Evolutionary conservation across 2,888 invertebrate species (phyloP).

Genomic region (Protonemura montana): DNA sequence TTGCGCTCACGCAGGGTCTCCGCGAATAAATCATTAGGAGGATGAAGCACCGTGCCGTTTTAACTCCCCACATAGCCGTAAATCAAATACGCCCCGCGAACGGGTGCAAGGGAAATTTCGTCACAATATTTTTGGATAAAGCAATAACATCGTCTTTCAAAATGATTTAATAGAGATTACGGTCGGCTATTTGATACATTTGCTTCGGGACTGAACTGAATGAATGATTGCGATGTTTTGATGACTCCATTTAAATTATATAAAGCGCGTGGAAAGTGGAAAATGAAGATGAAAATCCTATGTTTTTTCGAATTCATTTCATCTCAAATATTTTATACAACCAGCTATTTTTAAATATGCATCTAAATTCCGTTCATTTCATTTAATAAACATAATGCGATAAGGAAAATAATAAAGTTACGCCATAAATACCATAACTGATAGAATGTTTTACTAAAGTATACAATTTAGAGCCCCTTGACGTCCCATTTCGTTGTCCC

Average conservation of each 20-base stretch:
- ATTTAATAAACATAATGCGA: no score
- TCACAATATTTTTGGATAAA: constrained; percentile 39
- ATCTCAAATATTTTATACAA: no score
- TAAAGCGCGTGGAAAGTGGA: background rate
- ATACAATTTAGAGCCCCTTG: no score
- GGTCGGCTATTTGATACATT: constrained; percentile 15
- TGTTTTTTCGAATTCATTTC: background rate
- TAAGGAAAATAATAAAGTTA: no score
- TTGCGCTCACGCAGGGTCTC: constrained; percentile 28
- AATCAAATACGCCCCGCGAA: constrained; percentile 9
- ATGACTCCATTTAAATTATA: background rate
- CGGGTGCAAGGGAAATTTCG: constrained; percentile 29
- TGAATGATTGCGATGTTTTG: constrained; percentile 1
- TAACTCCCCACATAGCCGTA: constrained; percentile 25
- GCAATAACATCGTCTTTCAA: constrained; percentile 37
- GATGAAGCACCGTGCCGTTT: constrained; percentile 7
- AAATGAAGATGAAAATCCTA: background rate
- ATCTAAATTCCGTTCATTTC: no score
- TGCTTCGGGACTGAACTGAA: background rate
- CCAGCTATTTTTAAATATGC: no score
- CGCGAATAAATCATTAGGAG: constrained; percentile 26
- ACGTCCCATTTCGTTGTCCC: no score
- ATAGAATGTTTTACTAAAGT: no score
- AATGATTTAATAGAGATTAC: constrained; percentile 37
- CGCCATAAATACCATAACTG: no score